Evolutionary conservation across 2,113 vertebrate genomes (phyloP), one percentile per base, ranked within the genome.

Genomic region (Apodemus speciosus): DNA sequence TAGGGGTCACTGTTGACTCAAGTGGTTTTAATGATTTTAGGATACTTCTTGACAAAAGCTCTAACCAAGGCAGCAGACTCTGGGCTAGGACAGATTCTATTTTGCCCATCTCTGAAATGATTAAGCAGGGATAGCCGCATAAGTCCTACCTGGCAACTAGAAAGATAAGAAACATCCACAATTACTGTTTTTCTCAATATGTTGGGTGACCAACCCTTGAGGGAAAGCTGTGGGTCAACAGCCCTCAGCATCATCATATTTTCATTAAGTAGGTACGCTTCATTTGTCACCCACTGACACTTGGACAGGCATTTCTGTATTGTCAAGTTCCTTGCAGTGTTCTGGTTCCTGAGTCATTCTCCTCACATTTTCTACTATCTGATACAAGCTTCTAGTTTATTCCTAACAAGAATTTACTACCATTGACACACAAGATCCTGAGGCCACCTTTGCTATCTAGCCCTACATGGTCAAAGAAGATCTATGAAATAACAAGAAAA

Each of bases 1-100:
- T 72, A 80, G 87, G 76, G 81, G 95, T 90, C 21, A 13, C 56
- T 96, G 96, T 93, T 95, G 94, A 96, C 93, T 97, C 96, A 94
- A 95, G 91, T 86, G 76, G 81, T 96, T 95, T 97, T 95, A 96
- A 94, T 97, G 96, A 96, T 95, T 97, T 97, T 93, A 96, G 91
- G 96, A 94, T 94, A 92, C 85, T 69, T 95, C 71, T 92, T 85
- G 89, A 95, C 85, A 90, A 95, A 97, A 92, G 91, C 89, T 93
- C 81, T 62, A 94, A 94, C 94, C 23, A 93, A 88, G 88, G 94
- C 79, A 94, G 90, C 89, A 84, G 85, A 75, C 89, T 94, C 89
- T 77, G 64, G 64, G 71, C 75, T 20, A 89, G 83, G 85, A 87
- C 79, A 92, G 93, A 93, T 92, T 93, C 85, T 51, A 92, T 90